These are phyloP conservation scores for Sebastes umbrosus DNA, from an alignment of 2,797 vertebrate species.

Conservation along the genomic window DNA sequence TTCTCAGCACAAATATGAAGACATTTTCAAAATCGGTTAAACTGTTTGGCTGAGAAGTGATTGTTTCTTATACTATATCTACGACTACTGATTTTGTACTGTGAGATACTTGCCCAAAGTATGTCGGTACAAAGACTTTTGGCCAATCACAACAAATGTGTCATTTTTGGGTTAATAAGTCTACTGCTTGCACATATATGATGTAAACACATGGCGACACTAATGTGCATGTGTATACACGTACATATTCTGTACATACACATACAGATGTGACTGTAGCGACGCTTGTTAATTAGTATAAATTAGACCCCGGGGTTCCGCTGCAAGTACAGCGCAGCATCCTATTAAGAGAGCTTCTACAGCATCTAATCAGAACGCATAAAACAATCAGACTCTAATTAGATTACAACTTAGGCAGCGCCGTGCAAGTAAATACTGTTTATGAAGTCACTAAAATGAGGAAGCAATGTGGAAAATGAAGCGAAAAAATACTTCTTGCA, in stretches of 20 bases:
- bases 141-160: too few species aligned
- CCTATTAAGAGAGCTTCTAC: slow-evolving; percentile 18
- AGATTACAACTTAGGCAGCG: slow-evolving; percentile 1
- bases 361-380: slow-evolving; percentile 29
- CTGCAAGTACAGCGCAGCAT: neutral
- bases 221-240: neutral
- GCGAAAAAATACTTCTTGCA: neutral
- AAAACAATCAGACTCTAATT: slow-evolving; percentile 31
- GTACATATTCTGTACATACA: neutral
- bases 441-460: neutral
- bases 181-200: neutral
- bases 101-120: too few species aligned
- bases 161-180: neutral
- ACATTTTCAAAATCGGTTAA: too few species aligned
- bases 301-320: slow-evolving; percentile 44
- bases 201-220: neutral
- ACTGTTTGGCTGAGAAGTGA: too few species aligned
- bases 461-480: neutral
- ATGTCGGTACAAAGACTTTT: too few species aligned
- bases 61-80: too few species aligned
- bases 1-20: too few species aligned
- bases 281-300: slow-evolving; percentile 35
- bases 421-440: slow-evolving; percentile 2
- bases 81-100: too few species aligned
- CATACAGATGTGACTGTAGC: slow-evolving; percentile 9